A percentile compares a stretch with the other conserved stretches of the same genome.
phyloP scores from a whole-genome alignment of 2,888 invertebrate genomes.

The Amphipyra tragopoginis region DNA sequence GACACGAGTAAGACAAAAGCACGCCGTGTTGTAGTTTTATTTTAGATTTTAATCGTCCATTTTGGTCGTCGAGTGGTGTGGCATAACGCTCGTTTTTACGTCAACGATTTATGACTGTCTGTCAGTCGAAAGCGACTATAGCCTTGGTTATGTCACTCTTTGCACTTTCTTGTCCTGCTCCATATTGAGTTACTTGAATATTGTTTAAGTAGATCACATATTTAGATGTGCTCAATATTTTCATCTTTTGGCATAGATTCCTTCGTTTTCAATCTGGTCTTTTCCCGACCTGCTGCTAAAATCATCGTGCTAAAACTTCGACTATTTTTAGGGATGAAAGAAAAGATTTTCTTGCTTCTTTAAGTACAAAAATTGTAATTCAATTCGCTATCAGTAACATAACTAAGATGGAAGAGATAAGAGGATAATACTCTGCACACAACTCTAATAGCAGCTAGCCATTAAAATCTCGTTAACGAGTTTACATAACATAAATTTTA shows the following conservation, averaged over 20 bases:
- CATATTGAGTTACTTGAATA: conserved; percentile 29
- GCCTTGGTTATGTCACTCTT: conserved; percentile 61
- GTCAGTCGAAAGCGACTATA: conserved; percentile 60
- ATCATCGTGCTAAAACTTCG: too few relatives aligned
- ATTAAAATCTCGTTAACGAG: conserved; percentile 48
- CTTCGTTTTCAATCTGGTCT: not conserved
- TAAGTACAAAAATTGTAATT: conserved; percentile 16
- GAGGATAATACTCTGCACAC: conserved; percentile 39
- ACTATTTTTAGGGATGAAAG: too few relatives aligned
- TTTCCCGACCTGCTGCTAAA: not conserved
- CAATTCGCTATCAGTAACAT: conserved; percentile 34
- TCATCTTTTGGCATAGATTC: not conserved
- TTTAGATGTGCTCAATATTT: not conserved
- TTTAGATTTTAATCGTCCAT: conserved; percentile 84
- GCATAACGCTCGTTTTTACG: conserved; percentile 73
- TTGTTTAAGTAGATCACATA: conserved; percentile 2
- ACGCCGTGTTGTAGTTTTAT: conserved; percentile 80
- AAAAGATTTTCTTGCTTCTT: too few relatives aligned
- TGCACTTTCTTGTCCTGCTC: conserved; percentile 62
- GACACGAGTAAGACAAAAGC: conserved; percentile 88
- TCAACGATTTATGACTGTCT: conserved; percentile 70
- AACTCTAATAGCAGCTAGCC: conserved; percentile 27
- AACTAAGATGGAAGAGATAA: conserved; percentile 37
- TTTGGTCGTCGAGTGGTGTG: conserved; percentile 73
- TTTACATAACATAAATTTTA: conserved; percentile 44